Evolutionary conservation across 1,140 invertebrate species (phyloP), one percentile per base, ranked within the genome.

Genomic region (Stenopsyche tienmushanensis): DNA sequence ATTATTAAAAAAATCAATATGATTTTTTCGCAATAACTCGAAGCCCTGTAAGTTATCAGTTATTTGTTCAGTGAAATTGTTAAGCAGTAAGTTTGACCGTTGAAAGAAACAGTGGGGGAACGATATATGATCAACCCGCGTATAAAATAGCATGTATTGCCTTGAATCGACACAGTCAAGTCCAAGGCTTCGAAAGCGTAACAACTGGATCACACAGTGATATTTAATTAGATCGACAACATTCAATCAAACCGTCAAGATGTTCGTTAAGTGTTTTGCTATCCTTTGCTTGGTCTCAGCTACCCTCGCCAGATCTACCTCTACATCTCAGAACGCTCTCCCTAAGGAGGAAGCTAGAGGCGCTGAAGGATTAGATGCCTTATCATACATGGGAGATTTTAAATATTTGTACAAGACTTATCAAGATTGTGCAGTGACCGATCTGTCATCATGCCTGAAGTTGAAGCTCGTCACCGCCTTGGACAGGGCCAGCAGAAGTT

Each of bases 371-470:
- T 53, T 44, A 10, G 78, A 80, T 69, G 73, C 71, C 24, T 57
- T 58, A 1, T 70, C 68, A 9, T 62, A 79, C 53, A 67, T 80
- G 58, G 77, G 77, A 39, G 78, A 81, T 58, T 67, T 80, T 9
- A 79, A 77, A 71, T 67, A 78, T 52, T 76, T 79, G 24, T 80
- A 80, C 64, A 79, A 80, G 63, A 80, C 79, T 1, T 91, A 91
- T 76, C 89, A 88, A 73, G 88, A 91, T 66, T 92, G 90, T 77
- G 82, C 86, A 21, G 84, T 82, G 2, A 78, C 83, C 23, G 88
- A 90, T 52, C 72, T 91, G 13, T 84, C 85, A 49, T 84, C 87
- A 18, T 93, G 90, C 69, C 76, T 93, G 2, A 92, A 92, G 74
- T 73, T 90, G 34, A 92, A 91, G 73, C 74, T 92, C 20, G 77